Conservation (phyloP, 1,140 invertebrate genomes). For the Tetramorium parvispinum region DNA sequence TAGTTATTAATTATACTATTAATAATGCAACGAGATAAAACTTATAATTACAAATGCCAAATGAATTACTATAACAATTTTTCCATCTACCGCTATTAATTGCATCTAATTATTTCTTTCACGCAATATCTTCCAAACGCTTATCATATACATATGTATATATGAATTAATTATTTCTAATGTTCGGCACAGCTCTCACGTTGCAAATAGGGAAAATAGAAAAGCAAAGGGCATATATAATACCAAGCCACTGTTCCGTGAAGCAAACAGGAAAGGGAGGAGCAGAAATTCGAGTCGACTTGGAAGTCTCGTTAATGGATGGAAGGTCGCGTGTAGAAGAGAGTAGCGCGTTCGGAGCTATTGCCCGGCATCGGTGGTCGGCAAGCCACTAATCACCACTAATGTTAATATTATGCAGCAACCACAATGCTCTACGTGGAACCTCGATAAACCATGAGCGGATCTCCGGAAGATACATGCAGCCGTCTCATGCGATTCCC, state of each 20-base stretch:
- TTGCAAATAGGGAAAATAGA: conserved; percentile 10
- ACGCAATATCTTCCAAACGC: neutral
- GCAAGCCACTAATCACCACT: conserved; percentile 83
- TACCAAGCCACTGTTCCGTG: neutral
- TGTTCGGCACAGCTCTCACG: neutral
- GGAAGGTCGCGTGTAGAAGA: conserved; percentile 77
- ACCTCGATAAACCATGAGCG: conserved; percentile 79
- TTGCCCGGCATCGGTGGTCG: conserved; percentile 73
- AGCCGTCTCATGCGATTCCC: conserved; percentile 80
- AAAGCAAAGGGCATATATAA: neutral
- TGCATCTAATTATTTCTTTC: neutral
- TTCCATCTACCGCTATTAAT: conserved; percentile 66
- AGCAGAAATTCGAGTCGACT: conserved; percentile 68
- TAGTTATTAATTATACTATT: conserved; percentile 65
- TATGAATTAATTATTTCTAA: conserved; percentile 31
- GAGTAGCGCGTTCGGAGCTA: conserved; percentile 70
- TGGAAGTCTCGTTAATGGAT: conserved; percentile 80
- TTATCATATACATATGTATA: neutral
- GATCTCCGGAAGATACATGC: conserved; percentile 78
- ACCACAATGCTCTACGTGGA: conserved; percentile 82
- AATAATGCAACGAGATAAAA: conserved; percentile 51
- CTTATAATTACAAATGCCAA: conserved; percentile 49
- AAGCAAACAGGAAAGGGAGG: conserved; percentile 26
- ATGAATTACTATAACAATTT: conserved; percentile 52
- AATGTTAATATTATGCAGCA: conserved; percentile 85